Evolutionary conservation across 2,113 vertebrate genomes (phyloP).

Genomic region (Crotalus viridis): DNA sequence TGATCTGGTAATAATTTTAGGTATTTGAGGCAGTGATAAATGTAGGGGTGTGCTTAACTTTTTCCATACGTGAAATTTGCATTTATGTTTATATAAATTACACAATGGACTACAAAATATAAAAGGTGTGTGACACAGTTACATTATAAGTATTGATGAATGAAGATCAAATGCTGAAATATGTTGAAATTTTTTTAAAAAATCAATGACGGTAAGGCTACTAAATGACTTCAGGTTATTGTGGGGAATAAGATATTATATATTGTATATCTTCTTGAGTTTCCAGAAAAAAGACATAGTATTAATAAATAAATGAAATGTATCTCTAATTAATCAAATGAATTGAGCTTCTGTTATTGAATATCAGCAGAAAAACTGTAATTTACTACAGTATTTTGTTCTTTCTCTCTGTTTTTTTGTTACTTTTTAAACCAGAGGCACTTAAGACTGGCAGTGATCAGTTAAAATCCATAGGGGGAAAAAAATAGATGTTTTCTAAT

Average conservation of each 20-base stretch:
- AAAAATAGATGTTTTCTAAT: neutral
- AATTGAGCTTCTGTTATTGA: neutral
- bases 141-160: neutral
- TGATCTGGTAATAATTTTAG: neutral
- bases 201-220: neutral
- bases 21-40: neutral
- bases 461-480: neutral
- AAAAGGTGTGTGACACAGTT: neutral
- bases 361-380: neutral
- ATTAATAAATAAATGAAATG: neutral
- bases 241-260: neutral
- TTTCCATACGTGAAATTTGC: neutral
- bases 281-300: neutral
- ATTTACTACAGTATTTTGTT: neutral
- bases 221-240: neutral
- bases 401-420: neutral
- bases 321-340: neutral
- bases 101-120: neutral
- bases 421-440: neutral
- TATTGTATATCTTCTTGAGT: neutral
- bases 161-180: neutral
- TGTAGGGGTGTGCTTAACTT: neutral
- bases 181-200: neutral
- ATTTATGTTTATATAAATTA: neutral
- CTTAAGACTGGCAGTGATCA: neutral